Evolutionary conservation across 2,888 invertebrate genomes (phyloP).

Genomic region (Orchesella flavescens): DNA sequence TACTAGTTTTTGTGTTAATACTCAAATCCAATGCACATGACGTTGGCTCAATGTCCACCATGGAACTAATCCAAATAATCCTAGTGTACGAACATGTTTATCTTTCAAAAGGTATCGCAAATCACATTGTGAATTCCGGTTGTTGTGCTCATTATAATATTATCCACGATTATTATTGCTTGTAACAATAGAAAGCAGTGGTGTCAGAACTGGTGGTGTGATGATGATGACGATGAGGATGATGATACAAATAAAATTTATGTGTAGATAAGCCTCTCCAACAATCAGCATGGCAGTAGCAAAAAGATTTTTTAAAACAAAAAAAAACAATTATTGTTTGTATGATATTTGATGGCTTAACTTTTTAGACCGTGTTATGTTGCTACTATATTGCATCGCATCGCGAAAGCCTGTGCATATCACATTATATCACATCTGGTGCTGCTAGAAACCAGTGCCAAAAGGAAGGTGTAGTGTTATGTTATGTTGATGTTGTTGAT

Average conservation of each 20-base stretch:
- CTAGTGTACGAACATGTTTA: constrained; percentile 20
- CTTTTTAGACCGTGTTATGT: not conserved
- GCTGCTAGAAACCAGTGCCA: not conserved
- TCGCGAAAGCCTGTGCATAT: too few relatives aligned
- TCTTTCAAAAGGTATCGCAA: constrained; percentile 54
- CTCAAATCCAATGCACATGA: constrained; percentile 1
- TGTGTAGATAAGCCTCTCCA: not conserved
- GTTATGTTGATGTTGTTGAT: not conserved
- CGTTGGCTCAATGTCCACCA: not conserved
- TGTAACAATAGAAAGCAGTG: constrained; percentile 35
- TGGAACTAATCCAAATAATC: constrained; percentile 60
- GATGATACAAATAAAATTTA: not conserved
- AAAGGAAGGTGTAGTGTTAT: not conserved
- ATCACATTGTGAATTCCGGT: constrained; percentile 58
- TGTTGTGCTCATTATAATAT: constrained; percentile 50
- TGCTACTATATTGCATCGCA: not conserved
- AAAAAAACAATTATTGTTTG: too few relatives aligned
- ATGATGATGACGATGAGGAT: too few relatives aligned
- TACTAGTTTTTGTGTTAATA: constrained; percentile 38
- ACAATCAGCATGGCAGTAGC: not conserved
- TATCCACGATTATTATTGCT: constrained; percentile 48
- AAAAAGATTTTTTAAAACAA: not conserved
- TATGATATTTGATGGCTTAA: not conserved
- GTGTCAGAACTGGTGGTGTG: constrained; percentile 32
- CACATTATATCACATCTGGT: too few relatives aligned